These are phyloP conservation scores for Cataglyphis cursor DNA, from an alignment of 2,888 invertebrate species.

Conservation along the genomic window DNA sequence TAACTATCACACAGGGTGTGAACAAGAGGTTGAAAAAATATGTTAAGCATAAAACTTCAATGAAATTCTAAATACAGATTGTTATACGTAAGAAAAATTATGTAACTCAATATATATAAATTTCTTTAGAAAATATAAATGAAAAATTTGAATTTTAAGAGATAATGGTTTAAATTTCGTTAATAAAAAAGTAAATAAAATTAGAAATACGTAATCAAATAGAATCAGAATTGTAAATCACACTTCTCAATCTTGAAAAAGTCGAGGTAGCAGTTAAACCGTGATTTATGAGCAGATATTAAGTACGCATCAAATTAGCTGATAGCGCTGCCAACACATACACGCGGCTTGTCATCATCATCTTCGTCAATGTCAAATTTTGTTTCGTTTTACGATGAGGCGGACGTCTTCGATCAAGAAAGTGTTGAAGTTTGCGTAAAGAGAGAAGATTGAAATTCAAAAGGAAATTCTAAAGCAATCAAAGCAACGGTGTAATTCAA, in stretches of 20 bases:
- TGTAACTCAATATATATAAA: constrained; percentile 13
- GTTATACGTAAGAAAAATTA: not conserved
- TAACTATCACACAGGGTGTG: not conserved
- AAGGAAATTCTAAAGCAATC: constrained; percentile 23
- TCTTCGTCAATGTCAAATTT: constrained; percentile 62
- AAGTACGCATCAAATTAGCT: constrained; percentile 65
- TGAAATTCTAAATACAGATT: not conserved
- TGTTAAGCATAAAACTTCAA: not conserved
- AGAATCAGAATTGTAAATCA: constrained; percentile 21
- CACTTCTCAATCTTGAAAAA: constrained; percentile 16
- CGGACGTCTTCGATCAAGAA: constrained; percentile 5
- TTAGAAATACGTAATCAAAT: constrained; percentile 10
- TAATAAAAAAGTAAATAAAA: constrained; percentile 16
- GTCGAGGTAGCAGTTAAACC: constrained; percentile 55
- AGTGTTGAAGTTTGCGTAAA: constrained; percentile 17
- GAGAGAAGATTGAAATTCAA: constrained; percentile 2
- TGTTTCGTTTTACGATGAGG: constrained; percentile 27
- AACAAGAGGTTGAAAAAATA: not conserved
- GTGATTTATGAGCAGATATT: constrained; percentile 71
- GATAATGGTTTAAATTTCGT: not conserved
- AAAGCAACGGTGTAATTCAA: not conserved
- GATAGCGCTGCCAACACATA: constrained; percentile 32
- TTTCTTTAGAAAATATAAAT: not conserved
- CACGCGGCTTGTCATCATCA: constrained; percentile 64
- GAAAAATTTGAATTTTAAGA: not conserved